Evolutionary conservation across 2,888 invertebrate genomes (phyloP).

Genomic region (Athetis lepigone): DNA sequence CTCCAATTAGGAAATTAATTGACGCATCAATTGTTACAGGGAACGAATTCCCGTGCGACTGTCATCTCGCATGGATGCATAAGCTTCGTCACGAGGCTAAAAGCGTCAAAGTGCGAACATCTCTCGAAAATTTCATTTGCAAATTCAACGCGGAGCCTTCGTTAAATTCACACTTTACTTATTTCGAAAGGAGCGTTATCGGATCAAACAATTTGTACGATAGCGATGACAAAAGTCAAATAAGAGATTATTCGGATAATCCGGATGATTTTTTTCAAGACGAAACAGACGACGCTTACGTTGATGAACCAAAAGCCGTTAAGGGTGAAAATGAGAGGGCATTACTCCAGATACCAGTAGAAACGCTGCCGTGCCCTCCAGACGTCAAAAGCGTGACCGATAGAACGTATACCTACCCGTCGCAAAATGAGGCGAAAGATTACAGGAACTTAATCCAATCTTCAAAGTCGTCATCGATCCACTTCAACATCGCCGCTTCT

Average conservation of each 20-base stretch:
- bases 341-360: conserved; percentile 90
- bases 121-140: conserved; percentile 94
- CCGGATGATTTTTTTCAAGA: conserved; percentile 82
- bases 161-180: conserved; percentile 83
- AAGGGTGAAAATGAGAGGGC: conserved; percentile 84
- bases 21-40: conserved; percentile 91
- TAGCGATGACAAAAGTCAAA: conserved; percentile 79
- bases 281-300: conserved; percentile 81
- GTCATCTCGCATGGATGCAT: conserved; percentile 95
- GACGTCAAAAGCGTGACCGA: conserved; percentile 92
- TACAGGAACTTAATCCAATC: conserved; percentile 86
- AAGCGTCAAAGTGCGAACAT: conserved; percentile 92
- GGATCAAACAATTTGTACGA: conserved; percentile 82
- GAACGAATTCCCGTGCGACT: conserved; percentile 96
- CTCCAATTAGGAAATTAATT: conserved; percentile 74
- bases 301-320: conserved; percentile 81
- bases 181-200: conserved; percentile 82
- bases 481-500: conserved; percentile 63
- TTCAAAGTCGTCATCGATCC: conserved; percentile 65
- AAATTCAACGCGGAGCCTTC: conserved; percentile 89
- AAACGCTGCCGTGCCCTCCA: conserved; percentile 91
- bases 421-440: conserved; percentile 90
- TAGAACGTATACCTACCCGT: conserved; percentile 88
- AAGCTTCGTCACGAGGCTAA: conserved; percentile 94
- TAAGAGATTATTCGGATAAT: conserved; percentile 81